Base-by-base conservation (phyloP, 2,888 invertebrate species). In the Geotrupes spiniger region DNA sequence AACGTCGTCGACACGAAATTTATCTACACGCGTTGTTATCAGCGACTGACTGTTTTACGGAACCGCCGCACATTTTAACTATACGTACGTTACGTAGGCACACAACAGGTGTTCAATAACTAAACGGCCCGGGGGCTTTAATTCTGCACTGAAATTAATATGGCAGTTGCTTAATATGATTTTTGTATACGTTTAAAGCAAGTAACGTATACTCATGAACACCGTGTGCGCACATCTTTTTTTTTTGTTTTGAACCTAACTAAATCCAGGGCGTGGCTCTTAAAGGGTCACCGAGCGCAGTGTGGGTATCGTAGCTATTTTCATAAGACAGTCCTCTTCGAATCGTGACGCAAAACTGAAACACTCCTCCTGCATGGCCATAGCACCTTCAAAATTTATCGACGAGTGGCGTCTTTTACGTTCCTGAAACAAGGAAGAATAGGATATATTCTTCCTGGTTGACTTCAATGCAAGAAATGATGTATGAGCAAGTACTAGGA, bases 271-370 rank as follows among this genome's bases (percentile, higher is more conserved):
- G 33, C 40, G 49, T 44, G 38, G 50, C 50, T 51, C 36, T 68
- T 64, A 71, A 43, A 71, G 61, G 14, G 70, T 71, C 41, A 71
- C 68, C 37, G 71, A 70, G 52, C 69, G 68, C 45, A 70, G 53
- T 6, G 66, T 65, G 44, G 70, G 70, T 37, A 70, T 57, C 12
- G 66, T 62, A 33, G 68, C 62, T 63, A 70, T 64, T 44, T 70
- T 66, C 53, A 68, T 64, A 16, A 71, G 59, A 53, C 66, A 69
- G 56, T 70, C 69, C 53, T 70, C 67, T 49, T 69, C 65, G 17
- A 71, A 52, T 26, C 67, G 65, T n/a, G 68, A 76, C 69, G 75
- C 78, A 73, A 69, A 76, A 72, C 72, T 79, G 75, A 78, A 71
- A 71, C 76, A 64, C 73, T 76, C 60, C 38, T 58, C 55, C 54